Base-by-base conservation (phyloP, 2,113 vertebrate species). In the Setophaga kirtlandii region DNA sequence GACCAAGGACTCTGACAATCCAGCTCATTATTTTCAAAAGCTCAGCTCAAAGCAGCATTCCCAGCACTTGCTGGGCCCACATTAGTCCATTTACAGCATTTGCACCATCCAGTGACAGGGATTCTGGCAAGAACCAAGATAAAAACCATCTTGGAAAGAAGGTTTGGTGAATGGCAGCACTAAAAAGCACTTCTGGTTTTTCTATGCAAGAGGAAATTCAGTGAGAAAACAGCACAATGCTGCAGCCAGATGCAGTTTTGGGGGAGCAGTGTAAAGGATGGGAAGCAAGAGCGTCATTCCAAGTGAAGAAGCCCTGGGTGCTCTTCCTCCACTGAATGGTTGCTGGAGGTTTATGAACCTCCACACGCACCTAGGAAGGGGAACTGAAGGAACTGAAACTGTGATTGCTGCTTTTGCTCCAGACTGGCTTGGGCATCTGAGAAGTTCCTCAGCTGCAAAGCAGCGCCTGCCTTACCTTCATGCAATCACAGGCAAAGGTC, bases 31-130 rank as follows among this genome's bases (percentile, higher is more conserved):
- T 93, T 94, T 96, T 89, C 91, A 89, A 92, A 92, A 92, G 37
- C 19, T 0, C 64, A 67, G 80, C 86, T 95, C 83, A 93, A 92
- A 95, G 89, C 52, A 75, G 73, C 33, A 89, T 64, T 46, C 31
- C 44, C 44, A 77, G 76, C 0, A 0, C 89, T 93, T 94, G 83
- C 92, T 90, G 92, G 68, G 92, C 59, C 88, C 90, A 90, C 71
- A 93, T 96, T 93, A 95, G 95, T 95, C 90, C 86, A 70, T 90
- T 92, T 95, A 86, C 94, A 93, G 50, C 86, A 83, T 83, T 94
- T 93, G 63, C 67, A 80, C 42, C 80, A 74, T 68, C 28, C 83
- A 83, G 79, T 30, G 50, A 70, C 59, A 0, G 0, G 39, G 33
- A 68, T 92, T 90, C 85, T 77, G 83, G 75, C 67, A 86, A 78